Evolutionary conservation across 2,888 invertebrate species (phyloP).

Genomic region (Epinotia nisella): DNA sequence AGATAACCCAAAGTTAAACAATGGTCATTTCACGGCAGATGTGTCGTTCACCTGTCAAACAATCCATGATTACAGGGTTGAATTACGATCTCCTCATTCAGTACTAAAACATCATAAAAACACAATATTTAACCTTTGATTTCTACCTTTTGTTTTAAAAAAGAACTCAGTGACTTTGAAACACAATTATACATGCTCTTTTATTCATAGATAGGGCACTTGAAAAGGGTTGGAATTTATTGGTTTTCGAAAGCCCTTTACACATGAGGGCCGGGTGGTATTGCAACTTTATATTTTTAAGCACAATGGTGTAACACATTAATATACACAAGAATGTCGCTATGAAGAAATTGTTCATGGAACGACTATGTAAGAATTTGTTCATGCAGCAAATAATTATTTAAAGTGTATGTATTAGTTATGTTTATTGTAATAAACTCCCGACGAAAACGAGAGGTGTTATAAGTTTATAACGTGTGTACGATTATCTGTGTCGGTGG

Average conservation of each 20-base stretch:
- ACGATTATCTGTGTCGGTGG: no score
- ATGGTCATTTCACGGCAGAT: conserved; percentile 49
- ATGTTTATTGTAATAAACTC: no score
- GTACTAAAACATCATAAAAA: conserved; percentile 8
- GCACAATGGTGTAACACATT: no score
- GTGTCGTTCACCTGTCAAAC: conserved; percentile 53
- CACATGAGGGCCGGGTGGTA: conserved; percentile 31
- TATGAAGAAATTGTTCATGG: no score
- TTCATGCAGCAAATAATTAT: no score
- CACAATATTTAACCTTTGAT: background rate
- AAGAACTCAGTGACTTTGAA: conserved; percentile 48
- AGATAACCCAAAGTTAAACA: conserved; percentile 12
- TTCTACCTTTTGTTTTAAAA: background rate
- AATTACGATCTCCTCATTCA: conserved; percentile 42
- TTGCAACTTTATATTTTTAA: background rate
- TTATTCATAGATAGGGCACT: conserved; percentile 51
- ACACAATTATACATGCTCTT: conserved; percentile 50
- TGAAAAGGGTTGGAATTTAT: conserved; percentile 47
- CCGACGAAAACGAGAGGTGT: no score
- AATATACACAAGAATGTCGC: no score
- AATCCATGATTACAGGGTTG: conserved; percentile 49
- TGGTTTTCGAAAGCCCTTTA: conserved; percentile 44
- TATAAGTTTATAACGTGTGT: no score
- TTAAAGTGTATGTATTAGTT: no score
- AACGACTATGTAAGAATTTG: no score